phyloP scores from a whole-genome alignment of 2,888 invertebrate species.

The Paralinhomoeus sp. region DNA sequence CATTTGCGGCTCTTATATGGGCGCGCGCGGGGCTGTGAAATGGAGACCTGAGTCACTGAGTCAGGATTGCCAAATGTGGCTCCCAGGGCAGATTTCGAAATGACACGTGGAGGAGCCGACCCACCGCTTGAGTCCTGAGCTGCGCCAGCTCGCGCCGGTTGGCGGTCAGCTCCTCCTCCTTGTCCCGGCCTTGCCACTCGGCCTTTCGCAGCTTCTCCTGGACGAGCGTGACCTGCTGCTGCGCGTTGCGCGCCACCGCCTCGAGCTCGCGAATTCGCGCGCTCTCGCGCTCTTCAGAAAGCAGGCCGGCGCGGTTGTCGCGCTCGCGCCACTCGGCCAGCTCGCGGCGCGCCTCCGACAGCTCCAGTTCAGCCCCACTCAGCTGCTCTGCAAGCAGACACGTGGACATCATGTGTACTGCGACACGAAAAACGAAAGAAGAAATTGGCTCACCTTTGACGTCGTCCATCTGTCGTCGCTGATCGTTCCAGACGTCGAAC shows the following conservation, averaged over 20 bases:
- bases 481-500: conserved; percentile 14
- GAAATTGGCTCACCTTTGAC: conserved; percentile 9
- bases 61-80: too few species aligned
- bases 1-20: too few species aligned
- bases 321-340: background rate
- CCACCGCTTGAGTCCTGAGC: conserved; percentile 2
- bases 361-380: too few species aligned
- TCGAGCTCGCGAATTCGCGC: conserved; percentile 10
- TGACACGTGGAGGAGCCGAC: too few species aligned
- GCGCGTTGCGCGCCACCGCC: conserved; percentile 16
- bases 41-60: too few species aligned
- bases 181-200: conserved; percentile 6
- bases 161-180: conserved; percentile 10
- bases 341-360: background rate
- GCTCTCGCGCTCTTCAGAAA: background rate
- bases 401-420: too few species aligned
- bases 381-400: too few species aligned
- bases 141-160: conserved; percentile 11
- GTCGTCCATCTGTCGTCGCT: conserved; percentile 16
- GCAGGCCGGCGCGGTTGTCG: background rate
- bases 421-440: too few species aligned
- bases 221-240: conserved; percentile 12
- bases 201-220: background rate
- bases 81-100: too few species aligned
- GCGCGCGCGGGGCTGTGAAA: too few species aligned